Evolutionary conservation across 2,113 vertebrate genomes (phyloP).

Genomic region (Capreolus pygargus): DNA sequence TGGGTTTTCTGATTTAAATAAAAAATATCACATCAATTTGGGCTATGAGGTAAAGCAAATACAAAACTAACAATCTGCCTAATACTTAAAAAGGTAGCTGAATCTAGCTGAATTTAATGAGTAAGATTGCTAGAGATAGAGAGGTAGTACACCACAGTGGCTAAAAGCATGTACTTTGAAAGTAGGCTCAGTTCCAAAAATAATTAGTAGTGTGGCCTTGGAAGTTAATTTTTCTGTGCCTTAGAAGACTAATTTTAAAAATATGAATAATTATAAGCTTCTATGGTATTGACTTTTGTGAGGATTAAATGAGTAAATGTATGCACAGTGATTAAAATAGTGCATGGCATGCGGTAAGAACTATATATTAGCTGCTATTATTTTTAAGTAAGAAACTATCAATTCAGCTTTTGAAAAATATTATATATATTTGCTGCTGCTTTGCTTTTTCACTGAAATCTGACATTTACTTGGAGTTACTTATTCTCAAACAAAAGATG

Average conservation of each 20-base stretch:
- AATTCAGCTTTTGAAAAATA: neutral
- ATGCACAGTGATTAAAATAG: neutral
- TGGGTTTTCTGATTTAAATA: neutral
- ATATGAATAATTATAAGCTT: neutral
- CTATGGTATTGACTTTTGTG: neutral
- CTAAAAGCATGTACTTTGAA: neutral
- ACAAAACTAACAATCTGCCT: neutral
- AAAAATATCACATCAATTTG: neutral
- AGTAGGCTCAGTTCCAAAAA: neutral
- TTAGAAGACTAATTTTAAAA: neutral
- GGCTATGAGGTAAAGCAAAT: neutral
- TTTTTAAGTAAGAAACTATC: neutral
- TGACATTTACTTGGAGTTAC: neutral
- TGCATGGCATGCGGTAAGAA: neutral
- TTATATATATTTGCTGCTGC: neutral
- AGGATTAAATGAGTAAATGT: neutral
- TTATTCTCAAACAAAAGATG: neutral
- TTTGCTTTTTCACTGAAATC: neutral
- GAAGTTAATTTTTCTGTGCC: neutral
- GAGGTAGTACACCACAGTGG: neutral
- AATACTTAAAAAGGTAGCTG: neutral
- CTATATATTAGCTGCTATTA: neutral
- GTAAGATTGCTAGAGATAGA: neutral
- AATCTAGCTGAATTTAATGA: neutral
- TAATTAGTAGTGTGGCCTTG: neutral